phyloP scores from a whole-genome alignment of 2,888 invertebrate genomes.

The Pristionchus exspectatus region DNA sequence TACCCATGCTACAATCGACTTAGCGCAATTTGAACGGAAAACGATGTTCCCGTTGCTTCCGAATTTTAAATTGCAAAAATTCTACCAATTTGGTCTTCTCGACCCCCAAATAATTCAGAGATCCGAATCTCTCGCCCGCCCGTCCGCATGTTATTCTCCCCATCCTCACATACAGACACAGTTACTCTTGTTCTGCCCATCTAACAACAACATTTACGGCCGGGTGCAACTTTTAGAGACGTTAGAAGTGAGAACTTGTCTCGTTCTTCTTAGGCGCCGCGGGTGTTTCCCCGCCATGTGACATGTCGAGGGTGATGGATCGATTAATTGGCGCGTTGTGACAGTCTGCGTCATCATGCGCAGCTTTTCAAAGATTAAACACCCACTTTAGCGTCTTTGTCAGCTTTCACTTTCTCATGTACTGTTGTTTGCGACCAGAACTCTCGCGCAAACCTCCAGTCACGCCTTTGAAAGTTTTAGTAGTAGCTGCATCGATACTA shows the following conservation, averaged over 20 bases:
- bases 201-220: slow-evolving; percentile 14
- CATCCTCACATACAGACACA: not conserved
- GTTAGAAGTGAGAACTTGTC: not conserved
- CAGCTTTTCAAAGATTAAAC: slow-evolving; percentile 39
- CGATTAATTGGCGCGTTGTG: not conserved
- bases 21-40: not conserved
- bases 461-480: not conserved
- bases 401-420: slow-evolving; percentile 6
- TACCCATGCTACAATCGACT: not conserved
- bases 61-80: not conserved
- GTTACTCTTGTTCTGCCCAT: not conserved
- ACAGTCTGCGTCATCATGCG: slow-evolving; percentile 6
- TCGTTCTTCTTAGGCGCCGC: not conserved
- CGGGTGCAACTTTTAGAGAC: slow-evolving; percentile 37
- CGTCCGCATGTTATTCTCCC: slow-evolving; percentile 21
- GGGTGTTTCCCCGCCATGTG: slow-evolving; percentile 30
- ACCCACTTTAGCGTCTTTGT: not conserved
- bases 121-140: not conserved
- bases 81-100: not conserved
- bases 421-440: not conserved
- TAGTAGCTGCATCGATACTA: not conserved
- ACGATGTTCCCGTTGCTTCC: no score
- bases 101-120: not conserved
- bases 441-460: not conserved
- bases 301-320: not conserved